phyloP scores from a whole-genome alignment of 2,888 invertebrate species.

The Aphidoletes aphidimyza region DNA sequence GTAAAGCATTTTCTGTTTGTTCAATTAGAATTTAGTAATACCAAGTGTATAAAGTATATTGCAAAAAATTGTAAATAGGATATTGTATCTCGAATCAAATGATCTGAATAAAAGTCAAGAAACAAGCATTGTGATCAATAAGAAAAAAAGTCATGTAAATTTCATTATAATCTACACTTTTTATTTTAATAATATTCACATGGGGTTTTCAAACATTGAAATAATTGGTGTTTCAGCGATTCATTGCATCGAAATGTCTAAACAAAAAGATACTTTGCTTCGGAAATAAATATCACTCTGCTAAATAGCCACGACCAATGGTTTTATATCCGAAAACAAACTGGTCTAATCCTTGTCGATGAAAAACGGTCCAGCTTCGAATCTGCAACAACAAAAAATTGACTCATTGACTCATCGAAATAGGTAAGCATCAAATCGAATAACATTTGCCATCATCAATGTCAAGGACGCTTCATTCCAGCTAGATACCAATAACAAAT shows the following conservation, averaged over 20 bases:
- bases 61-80: no score
- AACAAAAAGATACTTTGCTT: not conserved
- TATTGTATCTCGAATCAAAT: no score
- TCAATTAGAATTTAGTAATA: no score
- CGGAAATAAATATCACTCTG: not conserved
- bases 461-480: not conserved
- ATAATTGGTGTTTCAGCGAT: not conserved
- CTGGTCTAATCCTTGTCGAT: not conserved
- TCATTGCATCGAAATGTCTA: not conserved
- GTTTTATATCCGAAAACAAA: conserved; percentile 13
- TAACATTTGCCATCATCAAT: not conserved
- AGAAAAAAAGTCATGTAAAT: no score
- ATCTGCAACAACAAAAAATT: conserved; percentile 1
- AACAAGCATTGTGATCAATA: no score
- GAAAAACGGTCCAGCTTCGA: not conserved
- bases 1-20: no score
- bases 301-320: not conserved
- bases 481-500: not conserved
- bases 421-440: not conserved
- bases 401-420: not conserved
- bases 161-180: no score
- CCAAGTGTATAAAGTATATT: no score
- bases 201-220: not conserved
- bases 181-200: no score
- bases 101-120: no score